These are phyloP conservation scores for Stegodyphus dumicola DNA, from an alignment of 1,140 invertebrate species.

Conservation along the genomic window DNA sequence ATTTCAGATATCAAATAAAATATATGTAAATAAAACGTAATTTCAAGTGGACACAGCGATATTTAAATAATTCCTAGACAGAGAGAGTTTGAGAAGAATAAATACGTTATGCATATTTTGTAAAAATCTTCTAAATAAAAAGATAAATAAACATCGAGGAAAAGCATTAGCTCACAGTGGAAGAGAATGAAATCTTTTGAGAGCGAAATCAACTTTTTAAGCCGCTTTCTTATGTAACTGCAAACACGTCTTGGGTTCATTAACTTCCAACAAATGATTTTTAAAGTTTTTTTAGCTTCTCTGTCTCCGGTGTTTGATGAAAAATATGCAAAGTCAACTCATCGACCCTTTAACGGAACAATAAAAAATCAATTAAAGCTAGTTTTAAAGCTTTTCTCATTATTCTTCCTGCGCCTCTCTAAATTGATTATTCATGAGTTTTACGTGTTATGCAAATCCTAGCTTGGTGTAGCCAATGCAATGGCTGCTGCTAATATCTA, in stretches of 20 bases:
- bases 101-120: too few relatives aligned
- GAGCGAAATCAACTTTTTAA: slow-evolving; percentile 37
- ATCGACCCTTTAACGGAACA: slow-evolving; percentile 56
- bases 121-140: too few relatives aligned
- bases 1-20: too few relatives aligned
- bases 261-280: slow-evolving; percentile 47
- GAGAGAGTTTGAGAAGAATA: too few relatives aligned
- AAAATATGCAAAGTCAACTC: slow-evolving; percentile 61
- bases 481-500: slow-evolving; percentile 10
- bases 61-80: too few relatives aligned
- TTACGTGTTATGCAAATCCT: slow-evolving; percentile 55
- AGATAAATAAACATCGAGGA: too few relatives aligned
- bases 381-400: slow-evolving; percentile 48
- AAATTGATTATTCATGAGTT: slow-evolving; percentile 60
- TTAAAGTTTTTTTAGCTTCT: slow-evolving; percentile 28
- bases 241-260: slow-evolving; percentile 57
- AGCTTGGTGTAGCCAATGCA: slow-evolving; percentile 8
- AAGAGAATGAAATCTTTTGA: slow-evolving; percentile 18
- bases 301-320: slow-evolving; percentile 49
- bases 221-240: slow-evolving; percentile 38
- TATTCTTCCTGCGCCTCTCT: slow-evolving; percentile 35
- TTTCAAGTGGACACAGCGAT: too few relatives aligned
- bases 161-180: too few relatives aligned
- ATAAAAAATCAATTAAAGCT: slow-evolving; percentile 59
- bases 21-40: too few relatives aligned